Conservation (phyloP, 2,113 vertebrate species). For the Siniperca knerii region DNA sequence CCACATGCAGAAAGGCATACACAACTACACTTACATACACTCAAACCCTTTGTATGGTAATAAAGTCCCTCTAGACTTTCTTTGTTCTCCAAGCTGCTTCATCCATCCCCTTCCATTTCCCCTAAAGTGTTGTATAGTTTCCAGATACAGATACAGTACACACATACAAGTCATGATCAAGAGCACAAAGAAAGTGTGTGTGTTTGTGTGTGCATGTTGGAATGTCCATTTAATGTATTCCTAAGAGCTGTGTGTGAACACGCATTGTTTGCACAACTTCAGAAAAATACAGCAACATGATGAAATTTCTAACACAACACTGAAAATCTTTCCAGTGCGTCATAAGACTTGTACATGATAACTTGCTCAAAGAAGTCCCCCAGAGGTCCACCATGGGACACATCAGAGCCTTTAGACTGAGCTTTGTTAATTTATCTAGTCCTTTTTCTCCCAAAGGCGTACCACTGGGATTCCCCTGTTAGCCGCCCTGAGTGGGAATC, state of each 20-base stretch:
- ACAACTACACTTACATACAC: slow-evolving; percentile 43
- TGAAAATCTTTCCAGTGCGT: slow-evolving; percentile 52
- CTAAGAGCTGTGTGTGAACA: not conserved
- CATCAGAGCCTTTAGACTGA: slow-evolving; percentile 43
- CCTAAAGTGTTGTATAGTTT: slow-evolving; percentile 50
- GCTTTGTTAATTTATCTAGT: slow-evolving; percentile 72
- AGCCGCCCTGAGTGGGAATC: slow-evolving; percentile 20
- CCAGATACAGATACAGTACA: slow-evolving; percentile 11
- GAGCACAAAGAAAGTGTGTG: not conserved
- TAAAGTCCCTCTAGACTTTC: slow-evolving; percentile 70
- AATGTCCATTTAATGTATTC: slow-evolving; percentile 54
- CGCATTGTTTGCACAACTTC: slow-evolving; percentile 52
- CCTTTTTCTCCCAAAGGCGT: slow-evolving; percentile 2
- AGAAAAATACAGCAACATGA: slow-evolving; percentile 46
- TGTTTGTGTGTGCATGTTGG: not conserved
- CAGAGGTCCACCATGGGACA: slow-evolving; percentile 29
- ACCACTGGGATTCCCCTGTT: slow-evolving; percentile 23
- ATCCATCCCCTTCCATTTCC: slow-evolving; percentile 60
- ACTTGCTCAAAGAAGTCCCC: slow-evolving; percentile 24
- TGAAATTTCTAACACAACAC: slow-evolving; percentile 50
- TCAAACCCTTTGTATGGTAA: slow-evolving; percentile 73
- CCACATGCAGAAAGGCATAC: not conserved
- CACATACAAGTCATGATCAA: slow-evolving; percentile 47
- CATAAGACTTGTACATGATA: slow-evolving; percentile 12
- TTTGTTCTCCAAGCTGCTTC: slow-evolving; percentile 69